Evolutionary conservation across 2,797 vertebrate genomes (phyloP).

Genomic region (Sebastes itinus): DNA sequence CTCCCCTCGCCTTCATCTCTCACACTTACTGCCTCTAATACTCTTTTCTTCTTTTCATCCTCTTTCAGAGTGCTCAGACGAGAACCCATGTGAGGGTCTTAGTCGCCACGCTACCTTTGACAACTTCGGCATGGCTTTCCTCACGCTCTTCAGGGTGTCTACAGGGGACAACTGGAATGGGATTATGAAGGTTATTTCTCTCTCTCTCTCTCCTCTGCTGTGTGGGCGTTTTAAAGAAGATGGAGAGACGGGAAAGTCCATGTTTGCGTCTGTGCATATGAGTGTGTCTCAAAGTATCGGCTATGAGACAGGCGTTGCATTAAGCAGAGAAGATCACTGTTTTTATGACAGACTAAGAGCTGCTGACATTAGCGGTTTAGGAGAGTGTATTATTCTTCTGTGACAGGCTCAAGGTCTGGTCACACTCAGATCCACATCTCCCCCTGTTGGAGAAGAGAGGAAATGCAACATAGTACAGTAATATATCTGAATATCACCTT

Average conservation of each 20-base stretch:
- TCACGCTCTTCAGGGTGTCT: constrained; percentile 95
- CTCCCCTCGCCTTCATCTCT: constrained; percentile 22
- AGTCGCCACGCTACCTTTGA: constrained; percentile 95
- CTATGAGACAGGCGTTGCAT: constrained; percentile 44
- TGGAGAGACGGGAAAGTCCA: constrained; percentile 5
- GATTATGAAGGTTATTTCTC: constrained; percentile 93
- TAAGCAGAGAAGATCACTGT: constrained; percentile 75
- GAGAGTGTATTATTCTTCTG: constrained; percentile 41
- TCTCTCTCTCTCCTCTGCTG: neutral
- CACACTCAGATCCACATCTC: constrained; percentile 77
- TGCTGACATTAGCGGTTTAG: constrained; percentile 50
- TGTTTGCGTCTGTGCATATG: constrained; percentile 26
- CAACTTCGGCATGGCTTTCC: constrained; percentile 98
- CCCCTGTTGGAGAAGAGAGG: constrained; percentile 58
- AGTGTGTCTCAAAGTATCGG: constrained; percentile 18
- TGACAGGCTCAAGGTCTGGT: constrained; percentile 83
- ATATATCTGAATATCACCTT: neutral
- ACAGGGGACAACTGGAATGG: constrained; percentile 99
- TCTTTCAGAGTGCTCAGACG: constrained; percentile 89
- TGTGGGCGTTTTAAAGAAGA: constrained; percentile 37
- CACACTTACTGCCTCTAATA: constrained; percentile 22
- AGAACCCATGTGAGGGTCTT: constrained; percentile 93
- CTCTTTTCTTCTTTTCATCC: constrained; percentile 14
- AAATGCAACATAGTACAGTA: constrained; percentile 7
- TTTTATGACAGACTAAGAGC: constrained; percentile 90